These are phyloP conservation scores for Ceyx melanurus DNA, from an alignment of 2,113 vertebrate species.

Conservation along the genomic window DNA sequence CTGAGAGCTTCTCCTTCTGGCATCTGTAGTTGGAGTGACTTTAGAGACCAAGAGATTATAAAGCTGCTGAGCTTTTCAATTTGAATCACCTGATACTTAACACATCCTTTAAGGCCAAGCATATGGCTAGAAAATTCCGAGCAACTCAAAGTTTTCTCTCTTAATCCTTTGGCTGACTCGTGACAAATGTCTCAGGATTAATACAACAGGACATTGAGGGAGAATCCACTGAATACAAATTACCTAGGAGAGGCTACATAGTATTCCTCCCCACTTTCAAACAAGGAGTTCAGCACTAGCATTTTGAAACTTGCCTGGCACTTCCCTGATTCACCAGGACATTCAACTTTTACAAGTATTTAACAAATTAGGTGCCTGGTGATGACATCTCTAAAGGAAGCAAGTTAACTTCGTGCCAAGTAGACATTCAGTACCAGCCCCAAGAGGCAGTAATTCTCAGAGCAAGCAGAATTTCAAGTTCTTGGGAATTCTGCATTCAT, in stretches of 20 bases:
- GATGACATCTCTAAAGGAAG: neutral
- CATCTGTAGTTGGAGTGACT: neutral
- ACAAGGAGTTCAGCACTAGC: neutral
- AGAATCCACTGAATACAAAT: constrained; percentile 41
- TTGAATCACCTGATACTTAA: constrained; percentile 32
- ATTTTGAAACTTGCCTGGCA: neutral
- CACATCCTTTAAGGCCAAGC: constrained; percentile 38
- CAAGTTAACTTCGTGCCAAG: neutral
- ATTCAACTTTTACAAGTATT: neutral
- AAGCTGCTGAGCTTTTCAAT: constrained; percentile 58
- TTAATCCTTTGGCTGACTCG: constrained; percentile 30
- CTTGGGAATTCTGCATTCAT: neutral
- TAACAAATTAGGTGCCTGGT: neutral
- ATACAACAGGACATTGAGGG: constrained; percentile 24
- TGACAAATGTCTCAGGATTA: constrained; percentile 44
- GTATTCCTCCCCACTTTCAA: neutral
- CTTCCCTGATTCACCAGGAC: neutral
- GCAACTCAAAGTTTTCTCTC: constrained; percentile 45
- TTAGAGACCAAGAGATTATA: constrained; percentile 15
- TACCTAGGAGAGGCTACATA: neutral
- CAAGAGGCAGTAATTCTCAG: neutral
- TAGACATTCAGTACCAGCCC: neutral
- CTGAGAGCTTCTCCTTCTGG: constrained; percentile 31
- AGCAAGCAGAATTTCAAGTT: neutral
- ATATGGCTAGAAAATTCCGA: constrained; percentile 28